Evolutionary conservation across 2,797 vertebrate species (phyloP).

Genomic region (Rhincodon typus): DNA sequence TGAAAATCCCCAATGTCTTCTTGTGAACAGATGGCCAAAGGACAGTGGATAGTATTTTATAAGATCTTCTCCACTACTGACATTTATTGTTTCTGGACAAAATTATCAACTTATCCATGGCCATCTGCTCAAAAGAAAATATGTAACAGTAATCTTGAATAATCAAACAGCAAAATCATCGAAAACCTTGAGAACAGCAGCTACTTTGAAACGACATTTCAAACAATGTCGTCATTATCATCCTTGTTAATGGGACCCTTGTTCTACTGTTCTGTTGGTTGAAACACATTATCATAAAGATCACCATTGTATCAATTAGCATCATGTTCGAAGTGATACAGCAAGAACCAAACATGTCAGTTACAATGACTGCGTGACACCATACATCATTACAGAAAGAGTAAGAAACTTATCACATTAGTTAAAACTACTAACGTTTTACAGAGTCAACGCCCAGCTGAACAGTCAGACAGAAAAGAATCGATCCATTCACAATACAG

Average conservation of each 20-base stretch:
- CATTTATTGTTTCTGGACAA: neutral
- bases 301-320: neutral
- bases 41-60: neutral
- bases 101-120: neutral
- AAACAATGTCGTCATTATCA: constrained; percentile 4
- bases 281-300: neutral
- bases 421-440: neutral
- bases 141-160: neutral
- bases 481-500: neutral
- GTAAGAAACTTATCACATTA: neutral
- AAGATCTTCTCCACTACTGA: neutral
- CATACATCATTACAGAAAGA: neutral
- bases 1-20: neutral
- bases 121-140: neutral
- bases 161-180: neutral
- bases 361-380: neutral
- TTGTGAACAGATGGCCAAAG: neutral
- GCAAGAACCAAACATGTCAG: neutral
- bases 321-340: neutral
- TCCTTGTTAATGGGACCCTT: neutral
- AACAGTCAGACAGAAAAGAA: neutral
- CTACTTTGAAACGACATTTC: neutral
- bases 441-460: neutral
- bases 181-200: neutral
- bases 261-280: neutral